Percentiles rank a stretch among this genome's conserved stretches.
Evolutionary conservation across 2,797 vertebrate genomes (phyloP).

Genomic region (Synanceia verrucosa): DNA sequence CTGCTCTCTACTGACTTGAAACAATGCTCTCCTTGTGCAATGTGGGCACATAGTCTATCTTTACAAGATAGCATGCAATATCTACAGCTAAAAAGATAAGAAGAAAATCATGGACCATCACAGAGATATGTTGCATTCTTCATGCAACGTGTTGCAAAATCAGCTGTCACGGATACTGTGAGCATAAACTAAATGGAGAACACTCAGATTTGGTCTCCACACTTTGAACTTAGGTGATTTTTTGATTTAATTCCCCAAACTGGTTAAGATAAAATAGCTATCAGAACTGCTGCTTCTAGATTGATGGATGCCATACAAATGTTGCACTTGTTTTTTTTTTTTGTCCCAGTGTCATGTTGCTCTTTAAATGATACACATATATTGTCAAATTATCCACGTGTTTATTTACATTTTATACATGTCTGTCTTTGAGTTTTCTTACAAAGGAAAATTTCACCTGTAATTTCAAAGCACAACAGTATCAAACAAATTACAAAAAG

Average conservation of each 20-base stretch:
- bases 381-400: not conserved
- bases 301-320: constrained; percentile 14
- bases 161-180: not conserved
- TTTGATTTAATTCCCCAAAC: no score
- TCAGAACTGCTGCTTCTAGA: not conserved
- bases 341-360: not conserved
- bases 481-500: not conserved
- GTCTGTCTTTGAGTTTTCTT: constrained; percentile 6
- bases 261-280: no score
- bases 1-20: constrained; percentile 43
- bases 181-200: not conserved
- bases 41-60: not conserved
- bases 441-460: not conserved
- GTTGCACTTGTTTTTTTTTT: no score
- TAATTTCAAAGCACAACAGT: not conserved
- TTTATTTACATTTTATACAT: not conserved
- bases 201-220: not conserved
- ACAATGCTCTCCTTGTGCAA: not conserved
- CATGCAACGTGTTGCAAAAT: not conserved
- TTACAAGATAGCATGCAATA: not conserved
- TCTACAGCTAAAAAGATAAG: not conserved
- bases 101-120: not conserved
- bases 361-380: constrained; percentile 10
- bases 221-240: not conserved
- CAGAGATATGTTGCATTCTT: not conserved